phyloP scores from a whole-genome alignment of 2,797 vertebrate species.

The Tiaroga cobitis region DNA sequence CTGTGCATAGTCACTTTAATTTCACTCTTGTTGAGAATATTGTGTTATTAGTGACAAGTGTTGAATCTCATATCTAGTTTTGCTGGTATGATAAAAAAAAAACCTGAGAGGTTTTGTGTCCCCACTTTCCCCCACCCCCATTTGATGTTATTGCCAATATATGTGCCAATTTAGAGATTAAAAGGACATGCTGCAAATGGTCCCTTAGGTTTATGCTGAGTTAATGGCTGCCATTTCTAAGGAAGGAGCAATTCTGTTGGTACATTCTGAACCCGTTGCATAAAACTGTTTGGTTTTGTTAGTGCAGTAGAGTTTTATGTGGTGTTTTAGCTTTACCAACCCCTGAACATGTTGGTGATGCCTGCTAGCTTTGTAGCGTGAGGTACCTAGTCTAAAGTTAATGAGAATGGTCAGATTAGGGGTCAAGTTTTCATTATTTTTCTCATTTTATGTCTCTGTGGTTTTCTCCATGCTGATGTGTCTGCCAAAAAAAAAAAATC shows the following conservation, averaged over 20 bases:
- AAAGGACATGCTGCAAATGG: neutral
- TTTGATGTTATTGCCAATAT: slow-evolving; percentile 7
- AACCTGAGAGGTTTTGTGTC: neutral
- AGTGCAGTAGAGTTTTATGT: neutral
- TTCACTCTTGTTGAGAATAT: neutral
- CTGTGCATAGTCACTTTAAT: neutral
- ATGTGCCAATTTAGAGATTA: slow-evolving; percentile 20
- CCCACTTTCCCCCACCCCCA: neutral
- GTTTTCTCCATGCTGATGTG: slow-evolving; percentile 27
- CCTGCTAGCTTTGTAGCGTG: neutral
- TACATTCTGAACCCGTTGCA: neutral
- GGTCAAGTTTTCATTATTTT: slow-evolving; percentile 43
- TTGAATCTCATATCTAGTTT: neutral
- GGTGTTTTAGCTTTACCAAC: neutral
- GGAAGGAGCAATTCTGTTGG: neutral
- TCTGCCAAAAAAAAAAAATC: slow-evolving; percentile 24
- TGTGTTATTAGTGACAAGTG: neutral
- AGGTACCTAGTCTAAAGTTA: neutral
- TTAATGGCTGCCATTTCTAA: slow-evolving; percentile 7
- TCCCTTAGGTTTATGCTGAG: slow-evolving; percentile 14
- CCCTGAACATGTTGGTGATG: neutral
- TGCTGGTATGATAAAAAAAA: neutral
- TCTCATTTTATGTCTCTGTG: slow-evolving; percentile 34
- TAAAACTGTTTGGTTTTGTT: slow-evolving; percentile 15
- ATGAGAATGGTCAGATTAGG: slow-evolving; percentile 22